A percentile compares a stretch with the other conserved stretches of the same genome.
Evolutionary conservation across 2,888 invertebrate species (phyloP).

Genomic region (Micropterix aruncella): DNA sequence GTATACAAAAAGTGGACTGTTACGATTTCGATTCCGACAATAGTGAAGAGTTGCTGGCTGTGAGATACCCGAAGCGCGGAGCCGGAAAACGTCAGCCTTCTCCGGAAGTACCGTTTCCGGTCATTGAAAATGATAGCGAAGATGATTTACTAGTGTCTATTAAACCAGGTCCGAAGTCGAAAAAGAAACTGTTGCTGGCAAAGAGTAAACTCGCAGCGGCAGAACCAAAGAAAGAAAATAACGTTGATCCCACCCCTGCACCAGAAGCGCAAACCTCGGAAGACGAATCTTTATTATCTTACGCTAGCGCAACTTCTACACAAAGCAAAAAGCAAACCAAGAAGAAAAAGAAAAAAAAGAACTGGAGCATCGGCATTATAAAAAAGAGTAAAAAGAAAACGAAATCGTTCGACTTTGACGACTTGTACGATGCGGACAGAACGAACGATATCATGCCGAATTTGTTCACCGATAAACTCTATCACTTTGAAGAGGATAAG

Average conservation of each 20-base stretch:
- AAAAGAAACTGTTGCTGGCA: constrained; percentile 15
- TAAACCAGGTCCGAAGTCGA: constrained; percentile 26
- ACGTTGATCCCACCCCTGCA: constrained; percentile 13
- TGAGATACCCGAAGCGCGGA: too few species aligned
- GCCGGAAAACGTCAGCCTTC: too few species aligned
- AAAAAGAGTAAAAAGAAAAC: constrained; percentile 20
- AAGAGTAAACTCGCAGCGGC: constrained; percentile 8
- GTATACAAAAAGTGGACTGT: constrained; percentile 1
- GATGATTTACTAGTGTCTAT: constrained; percentile 7
- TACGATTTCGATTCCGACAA: constrained; percentile 6
- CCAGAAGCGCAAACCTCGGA: constrained; percentile 22
- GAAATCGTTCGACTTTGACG: constrained; percentile 12
- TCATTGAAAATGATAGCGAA: constrained; percentile 3
- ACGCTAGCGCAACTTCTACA: constrained; percentile 23
- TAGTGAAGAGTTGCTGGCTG: too few species aligned
- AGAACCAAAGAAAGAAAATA: constrained; percentile 4
- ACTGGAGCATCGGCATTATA: constrained; percentile 28
- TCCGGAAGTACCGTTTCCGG: background rate
- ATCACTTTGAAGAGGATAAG: constrained; percentile 27
- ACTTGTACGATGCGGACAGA: background rate
- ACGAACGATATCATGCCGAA: constrained; percentile 8
- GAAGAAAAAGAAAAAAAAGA: constrained; percentile 23
- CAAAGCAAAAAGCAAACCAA: constrained; percentile 23
- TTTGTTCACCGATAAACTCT: constrained; percentile 28
- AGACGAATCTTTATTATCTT: constrained; percentile 22